Percentiles rank a stretch among this genome's conserved stretches.
Evolutionary conservation across 2,797 vertebrate species (phyloP).

Genomic region (Pseudochirops cupreus): DNA sequence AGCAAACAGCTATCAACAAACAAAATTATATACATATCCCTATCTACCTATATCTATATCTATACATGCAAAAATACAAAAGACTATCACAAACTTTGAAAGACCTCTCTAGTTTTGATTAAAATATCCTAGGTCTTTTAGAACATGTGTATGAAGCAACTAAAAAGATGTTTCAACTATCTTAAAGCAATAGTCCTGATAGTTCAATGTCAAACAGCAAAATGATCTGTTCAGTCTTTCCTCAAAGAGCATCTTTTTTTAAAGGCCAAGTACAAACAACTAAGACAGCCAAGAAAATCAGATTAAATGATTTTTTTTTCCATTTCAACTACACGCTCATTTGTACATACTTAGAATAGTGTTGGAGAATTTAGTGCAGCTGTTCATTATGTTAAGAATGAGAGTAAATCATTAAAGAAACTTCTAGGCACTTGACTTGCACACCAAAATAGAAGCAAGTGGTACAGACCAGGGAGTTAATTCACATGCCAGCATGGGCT

Average conservation of each 20-base stretch:
- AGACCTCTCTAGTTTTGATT: slow-evolving; percentile 41
- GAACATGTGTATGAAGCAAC: slow-evolving; percentile 31
- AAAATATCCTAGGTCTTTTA: neutral
- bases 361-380: slow-evolving; percentile 84
- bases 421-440: slow-evolving; percentile 81
- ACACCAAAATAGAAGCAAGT: slow-evolving; percentile 76
- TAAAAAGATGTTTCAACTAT: slow-evolving; percentile 68
- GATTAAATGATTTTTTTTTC: slow-evolving; percentile 84
- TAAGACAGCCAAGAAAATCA: slow-evolving; percentile 80
- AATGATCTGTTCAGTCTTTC: slow-evolving; percentile 78
- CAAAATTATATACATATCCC: neutral
- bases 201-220: slow-evolving; percentile 77
- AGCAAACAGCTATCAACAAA: neutral
- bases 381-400: slow-evolving; percentile 82
- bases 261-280: slow-evolving; percentile 74
- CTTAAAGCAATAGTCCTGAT: slow-evolving; percentile 63
- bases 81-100: slow-evolving; percentile 35
- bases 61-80: neutral
- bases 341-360: slow-evolving; percentile 84
- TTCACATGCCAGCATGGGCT: slow-evolving; percentile 60
- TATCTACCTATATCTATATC: no score
- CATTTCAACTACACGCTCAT: slow-evolving; percentile 81
- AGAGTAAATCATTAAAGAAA: slow-evolving; percentile 85
- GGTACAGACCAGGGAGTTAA: slow-evolving; percentile 20
- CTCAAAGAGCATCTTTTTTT: slow-evolving; percentile 63